Percentiles rank a stretch among this genome's conserved stretches.
These are phyloP conservation scores for Onychomys leucogaster DNA, from an alignment of 2,797 vertebrate genomes.

Conservation along the genomic window DNA sequence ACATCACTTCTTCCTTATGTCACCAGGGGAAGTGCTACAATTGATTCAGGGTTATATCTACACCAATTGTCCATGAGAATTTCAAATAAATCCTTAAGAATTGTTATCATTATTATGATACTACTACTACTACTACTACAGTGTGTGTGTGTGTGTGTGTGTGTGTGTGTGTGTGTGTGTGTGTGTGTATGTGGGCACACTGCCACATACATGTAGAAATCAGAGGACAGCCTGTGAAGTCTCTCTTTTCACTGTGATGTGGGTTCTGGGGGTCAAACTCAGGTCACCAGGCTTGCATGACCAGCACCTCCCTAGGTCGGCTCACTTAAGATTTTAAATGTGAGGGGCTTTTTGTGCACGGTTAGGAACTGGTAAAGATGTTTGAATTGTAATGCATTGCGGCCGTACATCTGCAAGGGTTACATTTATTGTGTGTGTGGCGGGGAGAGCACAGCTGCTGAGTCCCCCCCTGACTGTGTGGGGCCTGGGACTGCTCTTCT, in stretches of 20 bases:
- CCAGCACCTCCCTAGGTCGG: neutral
- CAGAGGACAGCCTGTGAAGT: neutral
- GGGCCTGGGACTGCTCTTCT: neutral
- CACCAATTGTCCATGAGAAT: neutral
- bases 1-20: neutral
- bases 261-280: too few relatives aligned
- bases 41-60: neutral
- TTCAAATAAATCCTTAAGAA: constrained; percentile 11
- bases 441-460: neutral
- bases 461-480: neutral
- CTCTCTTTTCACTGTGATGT: neutral
- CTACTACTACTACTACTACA: neutral
- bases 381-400: constrained; percentile 39
- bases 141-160: neutral
- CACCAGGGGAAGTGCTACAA: neutral
- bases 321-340: neutral
- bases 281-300: neutral
- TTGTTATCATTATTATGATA: neutral
- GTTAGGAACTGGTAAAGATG: neutral
- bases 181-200: neutral
- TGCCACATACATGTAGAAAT: neutral
- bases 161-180: neutral
- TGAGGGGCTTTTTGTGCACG: neutral
- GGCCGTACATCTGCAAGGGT: constrained; percentile 34
- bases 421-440: neutral